These are phyloP conservation scores for Steatocranus sp. DNA, from an alignment of 2,797 vertebrate species.

Conservation along the genomic window DNA sequence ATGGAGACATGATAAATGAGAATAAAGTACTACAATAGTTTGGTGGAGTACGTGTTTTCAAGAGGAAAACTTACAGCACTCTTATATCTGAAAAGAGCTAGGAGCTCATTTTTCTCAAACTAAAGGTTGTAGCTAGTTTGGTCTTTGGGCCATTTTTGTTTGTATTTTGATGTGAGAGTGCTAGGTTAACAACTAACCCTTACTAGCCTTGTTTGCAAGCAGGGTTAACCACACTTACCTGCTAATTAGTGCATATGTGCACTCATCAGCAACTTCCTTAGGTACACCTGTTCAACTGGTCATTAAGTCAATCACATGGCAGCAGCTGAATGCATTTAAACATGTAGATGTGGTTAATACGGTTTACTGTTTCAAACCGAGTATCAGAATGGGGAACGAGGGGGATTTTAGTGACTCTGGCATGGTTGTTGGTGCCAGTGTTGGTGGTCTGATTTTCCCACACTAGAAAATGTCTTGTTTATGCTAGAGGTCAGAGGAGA, in stretches of 20 bases:
- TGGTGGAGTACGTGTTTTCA: not conserved
- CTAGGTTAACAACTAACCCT: not conserved
- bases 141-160: not conserved
- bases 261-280: not conserved
- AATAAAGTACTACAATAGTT: not conserved
- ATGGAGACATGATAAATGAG: not conserved
- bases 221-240: not conserved
- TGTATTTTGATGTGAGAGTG: not conserved
- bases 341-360: not conserved
- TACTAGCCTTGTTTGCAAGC: not conserved
- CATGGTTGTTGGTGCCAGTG: not conserved
- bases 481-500: constrained; percentile 46
- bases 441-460: not conserved
- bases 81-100: not conserved
- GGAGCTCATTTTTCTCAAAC: not conserved
- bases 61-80: not conserved
- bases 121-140: not conserved
- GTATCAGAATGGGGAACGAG: not conserved
- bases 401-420: not conserved
- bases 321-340: not conserved
- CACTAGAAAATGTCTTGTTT: constrained; percentile 29
- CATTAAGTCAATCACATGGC: not conserved
- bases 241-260: not conserved
- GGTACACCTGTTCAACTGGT: not conserved
- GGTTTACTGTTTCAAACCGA: not conserved